Percentiles rank a stretch among this genome's conserved stretches.
These are phyloP conservation scores for Cinclus cinclus DNA, from an alignment of 2,113 vertebrate species.

Conservation along the genomic window DNA sequence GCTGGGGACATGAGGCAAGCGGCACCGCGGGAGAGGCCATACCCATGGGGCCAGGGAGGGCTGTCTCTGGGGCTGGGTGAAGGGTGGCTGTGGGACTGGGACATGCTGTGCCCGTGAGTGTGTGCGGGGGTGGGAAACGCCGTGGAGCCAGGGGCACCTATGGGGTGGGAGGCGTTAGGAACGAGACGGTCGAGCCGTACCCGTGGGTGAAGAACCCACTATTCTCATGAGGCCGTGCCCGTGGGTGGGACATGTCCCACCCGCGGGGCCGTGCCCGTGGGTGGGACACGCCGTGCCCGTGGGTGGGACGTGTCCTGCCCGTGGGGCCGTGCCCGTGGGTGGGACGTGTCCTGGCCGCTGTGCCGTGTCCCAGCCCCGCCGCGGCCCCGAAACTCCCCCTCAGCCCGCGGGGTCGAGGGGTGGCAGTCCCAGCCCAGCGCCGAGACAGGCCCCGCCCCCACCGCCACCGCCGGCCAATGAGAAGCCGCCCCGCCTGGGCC, in stretches of 20 bases:
- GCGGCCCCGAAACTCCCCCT: not conserved
- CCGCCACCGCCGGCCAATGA: not conserved
- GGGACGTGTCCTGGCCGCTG: not conserved
- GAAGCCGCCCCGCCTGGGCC: accelerated
- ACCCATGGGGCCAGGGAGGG: too few relatives aligned
- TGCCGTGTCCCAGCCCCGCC: not conserved
- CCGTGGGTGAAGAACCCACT: too few relatives aligned
- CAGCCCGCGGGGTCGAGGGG: not conserved
- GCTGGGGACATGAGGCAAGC: not conserved
- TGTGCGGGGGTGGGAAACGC: not conserved
- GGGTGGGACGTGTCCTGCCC: not conserved
- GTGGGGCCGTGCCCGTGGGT: not conserved
- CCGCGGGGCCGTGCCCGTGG: not conserved
- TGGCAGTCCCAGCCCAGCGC: not conserved
- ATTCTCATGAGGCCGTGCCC: too few relatives aligned
- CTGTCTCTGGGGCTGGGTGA: too few relatives aligned
- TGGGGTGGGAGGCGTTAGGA: not conserved
- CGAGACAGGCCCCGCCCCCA: not conserved
- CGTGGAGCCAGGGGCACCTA: accelerated
- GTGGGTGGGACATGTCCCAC: not conserved
- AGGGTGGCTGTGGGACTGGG: not conserved
- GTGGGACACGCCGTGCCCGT: accelerated
- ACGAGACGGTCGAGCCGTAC: too few relatives aligned
- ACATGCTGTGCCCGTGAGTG: not conserved
- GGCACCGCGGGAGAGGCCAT: accelerated